A percentile compares a stretch with the other conserved stretches of the same genome.
Evolutionary conservation across 1,140 invertebrate genomes (phyloP).

Genomic region (Drosophila pruinosa): DNA sequence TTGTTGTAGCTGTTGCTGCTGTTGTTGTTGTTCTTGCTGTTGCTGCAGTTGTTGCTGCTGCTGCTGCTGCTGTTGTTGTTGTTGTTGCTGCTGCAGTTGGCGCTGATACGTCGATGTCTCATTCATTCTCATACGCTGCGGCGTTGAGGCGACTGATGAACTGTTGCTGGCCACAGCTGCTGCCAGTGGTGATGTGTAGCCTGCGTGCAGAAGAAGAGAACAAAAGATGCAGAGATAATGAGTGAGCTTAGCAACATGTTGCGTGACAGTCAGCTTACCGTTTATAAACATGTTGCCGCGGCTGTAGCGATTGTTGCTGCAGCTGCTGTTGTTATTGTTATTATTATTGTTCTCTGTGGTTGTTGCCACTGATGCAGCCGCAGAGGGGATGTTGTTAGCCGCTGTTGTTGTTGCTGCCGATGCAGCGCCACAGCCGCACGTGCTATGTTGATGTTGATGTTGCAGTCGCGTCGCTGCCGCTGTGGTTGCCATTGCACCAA

Average conservation of each 20-base stretch:
- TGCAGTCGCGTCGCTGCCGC: slow-evolving; percentile 38
- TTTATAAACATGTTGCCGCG: slow-evolving; percentile 69
- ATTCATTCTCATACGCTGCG: slow-evolving; percentile 55
- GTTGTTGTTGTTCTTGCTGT: slow-evolving; percentile 13
- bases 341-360: slow-evolving; percentile 29
- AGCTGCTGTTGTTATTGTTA: slow-evolving; percentile 18
- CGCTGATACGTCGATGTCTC: too few relatives aligned
- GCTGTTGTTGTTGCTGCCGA: slow-evolving; percentile 41
- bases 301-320: slow-evolving; percentile 45
- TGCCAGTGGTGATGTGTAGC: slow-evolving; percentile 73
- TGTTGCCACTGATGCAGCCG: slow-evolving; percentile 18
- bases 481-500: slow-evolving; percentile 52
- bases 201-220: slow-evolving; percentile 20
- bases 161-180: slow-evolving; percentile 75
- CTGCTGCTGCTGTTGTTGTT: background rate
- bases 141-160: slow-evolving; percentile 55
- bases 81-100: slow-evolving; percentile 43
- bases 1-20: slow-evolving; percentile 30
- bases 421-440: slow-evolving; percentile 59
- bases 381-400: slow-evolving; percentile 10
- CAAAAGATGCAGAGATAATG: background rate
- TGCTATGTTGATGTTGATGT: slow-evolving; percentile 36
- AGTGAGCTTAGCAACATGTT: slow-evolving; percentile 55
- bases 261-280: slow-evolving; percentile 51
- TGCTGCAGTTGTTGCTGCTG: slow-evolving; percentile 20